Percentiles rank a stretch among this genome's conserved stretches.
phyloP scores from a whole-genome alignment of 2,888 invertebrate species.

The Elysia crispata region DNA sequence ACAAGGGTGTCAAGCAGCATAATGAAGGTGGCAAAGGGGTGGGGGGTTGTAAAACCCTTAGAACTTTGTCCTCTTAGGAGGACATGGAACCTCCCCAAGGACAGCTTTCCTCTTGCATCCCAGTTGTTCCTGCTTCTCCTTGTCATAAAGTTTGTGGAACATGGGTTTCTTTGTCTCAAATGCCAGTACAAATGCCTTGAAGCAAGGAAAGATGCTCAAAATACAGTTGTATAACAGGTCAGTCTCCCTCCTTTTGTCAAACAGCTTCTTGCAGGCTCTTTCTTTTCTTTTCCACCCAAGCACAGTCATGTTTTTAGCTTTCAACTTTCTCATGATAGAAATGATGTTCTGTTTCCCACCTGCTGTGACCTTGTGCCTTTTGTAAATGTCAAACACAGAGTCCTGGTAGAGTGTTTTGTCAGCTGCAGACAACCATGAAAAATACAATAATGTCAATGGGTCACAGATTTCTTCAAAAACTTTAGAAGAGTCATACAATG shows the following conservation, averaged over 20 bases:
- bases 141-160: constrained; percentile 19
- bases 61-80: too few relatives aligned
- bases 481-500: constrained; percentile 34
- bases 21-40: too few relatives aligned
- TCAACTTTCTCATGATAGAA: not conserved
- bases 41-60: too few relatives aligned
- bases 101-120: too few relatives aligned
- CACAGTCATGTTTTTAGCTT: not conserved
- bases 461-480: not conserved
- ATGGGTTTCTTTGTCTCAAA: constrained; percentile 19
- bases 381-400: not conserved
- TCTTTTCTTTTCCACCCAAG: not conserved
- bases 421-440: constrained; percentile 5
- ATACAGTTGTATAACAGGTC: not conserved
- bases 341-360: not conserved
- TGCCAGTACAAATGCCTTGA: not conserved
- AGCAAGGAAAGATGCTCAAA: not conserved
- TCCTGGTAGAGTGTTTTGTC: not conserved
- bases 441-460: constrained; percentile 30
- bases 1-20: too few relatives aligned
- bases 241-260: not conserved
- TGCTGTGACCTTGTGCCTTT: not conserved
- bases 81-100: too few relatives aligned
- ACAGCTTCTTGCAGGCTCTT: not conserved
- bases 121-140: not conserved